Percentiles rank a stretch among this genome's conserved stretches.
Evolutionary conservation across 2,888 invertebrate genomes (phyloP).

Genomic region (Drosophila mayaguana): DNA sequence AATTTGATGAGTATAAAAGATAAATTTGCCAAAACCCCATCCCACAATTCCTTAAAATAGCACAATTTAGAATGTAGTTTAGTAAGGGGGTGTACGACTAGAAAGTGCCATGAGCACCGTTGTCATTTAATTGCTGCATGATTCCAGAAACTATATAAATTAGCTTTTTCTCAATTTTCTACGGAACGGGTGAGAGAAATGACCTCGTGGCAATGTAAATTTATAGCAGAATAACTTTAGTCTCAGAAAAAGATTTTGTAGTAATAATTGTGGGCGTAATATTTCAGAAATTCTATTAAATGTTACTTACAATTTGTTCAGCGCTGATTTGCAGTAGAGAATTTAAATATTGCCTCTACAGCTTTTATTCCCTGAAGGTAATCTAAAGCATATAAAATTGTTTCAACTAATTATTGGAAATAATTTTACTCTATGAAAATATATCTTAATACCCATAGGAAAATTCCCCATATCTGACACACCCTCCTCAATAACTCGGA

Average conservation of each 20-base stretch:
- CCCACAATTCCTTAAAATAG: conserved; percentile 7
- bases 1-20: conserved; percentile 15
- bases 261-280: not conserved
- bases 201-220: not conserved
- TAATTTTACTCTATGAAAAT: not conserved
- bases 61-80: not conserved
- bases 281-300: not conserved
- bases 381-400: not conserved
- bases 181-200: not conserved
- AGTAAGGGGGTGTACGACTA: not conserved
- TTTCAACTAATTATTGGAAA: not conserved
- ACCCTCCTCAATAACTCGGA: not conserved
- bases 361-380: not conserved
- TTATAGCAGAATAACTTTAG: not conserved
- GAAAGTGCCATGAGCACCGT: not conserved
- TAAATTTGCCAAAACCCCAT: conserved; percentile 3
- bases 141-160: conserved; percentile 1
- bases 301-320: not conserved
- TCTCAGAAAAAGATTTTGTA: not conserved
- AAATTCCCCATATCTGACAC: not conserved
- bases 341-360: not conserved
- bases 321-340: not conserved
- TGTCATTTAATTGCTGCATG: not conserved
- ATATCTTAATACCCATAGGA: not conserved
- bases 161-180: not conserved